phyloP scores from a whole-genome alignment of 2,113 vertebrate genomes.

The Tinamus guttatus region DNA sequence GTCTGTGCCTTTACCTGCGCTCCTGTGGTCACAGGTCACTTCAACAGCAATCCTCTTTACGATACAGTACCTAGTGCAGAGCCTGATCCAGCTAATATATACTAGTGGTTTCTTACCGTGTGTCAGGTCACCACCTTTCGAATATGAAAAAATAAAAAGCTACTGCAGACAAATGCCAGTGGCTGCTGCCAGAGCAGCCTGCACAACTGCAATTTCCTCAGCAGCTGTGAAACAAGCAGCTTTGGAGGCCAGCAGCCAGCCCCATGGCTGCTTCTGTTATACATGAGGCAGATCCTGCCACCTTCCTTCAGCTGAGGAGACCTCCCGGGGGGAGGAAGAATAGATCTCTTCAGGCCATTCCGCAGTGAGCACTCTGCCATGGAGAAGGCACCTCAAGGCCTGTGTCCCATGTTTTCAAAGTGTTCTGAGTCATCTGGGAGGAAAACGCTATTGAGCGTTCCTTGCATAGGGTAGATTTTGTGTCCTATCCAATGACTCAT shows the following conservation, averaged over 20 bases:
- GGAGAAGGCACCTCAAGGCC: background rate
- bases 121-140: background rate
- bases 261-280: background rate
- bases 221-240: background rate
- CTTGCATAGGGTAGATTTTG: background rate
- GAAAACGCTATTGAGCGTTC: background rate
- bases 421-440: background rate
- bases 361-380: background rate
- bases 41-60: background rate
- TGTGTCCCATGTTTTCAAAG: background rate
- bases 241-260: background rate
- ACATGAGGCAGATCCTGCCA: background rate
- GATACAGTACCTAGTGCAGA: background rate
- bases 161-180: background rate
- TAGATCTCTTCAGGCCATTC: too few species aligned
- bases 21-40: background rate
- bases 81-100: background rate
- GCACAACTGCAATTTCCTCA: background rate
- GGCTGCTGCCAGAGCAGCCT: background rate
- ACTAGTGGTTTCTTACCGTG: background rate
- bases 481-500: background rate
- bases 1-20: background rate
- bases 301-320: background rate
- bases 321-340: background rate
- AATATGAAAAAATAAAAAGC: background rate